These are phyloP conservation scores for Poecilobothrus nobilitatus DNA, from an alignment of 2,888 invertebrate species.

Conservation along the genomic window DNA sequence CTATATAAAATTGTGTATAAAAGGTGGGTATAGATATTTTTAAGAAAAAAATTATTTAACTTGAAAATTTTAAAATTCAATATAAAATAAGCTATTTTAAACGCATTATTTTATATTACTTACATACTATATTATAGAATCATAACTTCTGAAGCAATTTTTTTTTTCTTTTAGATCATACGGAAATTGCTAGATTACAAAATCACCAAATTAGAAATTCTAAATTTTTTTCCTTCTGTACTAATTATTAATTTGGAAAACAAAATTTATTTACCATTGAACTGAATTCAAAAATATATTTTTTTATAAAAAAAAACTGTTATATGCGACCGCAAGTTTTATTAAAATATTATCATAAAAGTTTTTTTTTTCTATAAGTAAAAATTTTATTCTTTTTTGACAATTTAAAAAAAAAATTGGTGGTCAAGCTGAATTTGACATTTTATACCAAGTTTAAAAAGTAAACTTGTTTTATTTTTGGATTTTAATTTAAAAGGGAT, in stretches of 20 bases:
- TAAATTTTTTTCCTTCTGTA: background rate
- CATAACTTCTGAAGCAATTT: background rate
- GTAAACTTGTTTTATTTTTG: background rate
- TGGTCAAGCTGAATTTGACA: conserved; percentile 3
- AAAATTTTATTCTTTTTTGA: background rate
- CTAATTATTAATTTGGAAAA: background rate
- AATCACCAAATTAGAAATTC: background rate
- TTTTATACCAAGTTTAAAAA: background rate
- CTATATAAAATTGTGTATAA: background rate
- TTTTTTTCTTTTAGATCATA: background rate
- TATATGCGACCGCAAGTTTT: background rate
- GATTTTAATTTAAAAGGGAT: too few species aligned
- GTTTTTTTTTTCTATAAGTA: background rate
- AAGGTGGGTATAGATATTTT: conserved; percentile 1
- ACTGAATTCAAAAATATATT: background rate
- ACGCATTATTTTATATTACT: background rate
- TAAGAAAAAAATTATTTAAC: background rate
- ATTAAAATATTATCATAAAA: background rate
- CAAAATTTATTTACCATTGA: background rate
- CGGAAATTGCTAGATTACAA: background rate
- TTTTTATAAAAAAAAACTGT: background rate
- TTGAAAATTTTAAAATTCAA: background rate
- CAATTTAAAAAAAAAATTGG: background rate
- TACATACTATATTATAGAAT: background rate
- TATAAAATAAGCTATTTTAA: background rate